Conservation (phyloP, 2,888 invertebrate genomes). For the Keiferia lycopersicella region DNA sequence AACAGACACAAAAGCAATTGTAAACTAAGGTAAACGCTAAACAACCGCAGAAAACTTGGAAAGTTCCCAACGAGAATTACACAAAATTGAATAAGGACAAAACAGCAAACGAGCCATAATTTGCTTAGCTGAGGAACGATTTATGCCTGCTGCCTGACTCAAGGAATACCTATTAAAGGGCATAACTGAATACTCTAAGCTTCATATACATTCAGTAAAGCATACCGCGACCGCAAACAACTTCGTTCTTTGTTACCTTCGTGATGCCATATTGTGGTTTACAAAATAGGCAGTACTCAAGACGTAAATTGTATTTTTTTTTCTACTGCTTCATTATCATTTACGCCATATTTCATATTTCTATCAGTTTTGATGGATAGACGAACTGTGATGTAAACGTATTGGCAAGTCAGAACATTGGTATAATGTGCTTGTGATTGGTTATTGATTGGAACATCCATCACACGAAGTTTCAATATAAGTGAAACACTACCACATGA, state of each 20-base stretch:
- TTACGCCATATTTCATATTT: constrained; percentile 16
- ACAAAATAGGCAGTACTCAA: constrained; percentile 1
- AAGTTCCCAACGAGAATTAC: not conserved
- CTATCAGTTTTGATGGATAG: constrained; percentile 7
- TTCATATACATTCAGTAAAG: constrained; percentile 5
- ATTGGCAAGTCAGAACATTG: not conserved
- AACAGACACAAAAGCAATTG: too few species aligned
- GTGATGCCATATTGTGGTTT: constrained; percentile 11
- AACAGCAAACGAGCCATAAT: constrained; percentile 9
- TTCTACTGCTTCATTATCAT: constrained; percentile 8
- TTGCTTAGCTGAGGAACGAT: not conserved
- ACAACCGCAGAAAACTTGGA: constrained; percentile 10
- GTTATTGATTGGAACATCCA: constrained; percentile 7
- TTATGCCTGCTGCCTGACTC: constrained; percentile 7
- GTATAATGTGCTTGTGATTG: constrained; percentile 7
- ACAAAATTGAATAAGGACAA: constrained; percentile 6
- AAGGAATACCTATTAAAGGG: not conserved
- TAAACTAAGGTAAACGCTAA: not conserved
- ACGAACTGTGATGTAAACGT: constrained; percentile 7
- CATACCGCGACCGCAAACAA: constrained; percentile 11
- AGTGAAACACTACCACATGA: not conserved
- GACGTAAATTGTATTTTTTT: constrained; percentile 7
- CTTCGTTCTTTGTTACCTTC: constrained; percentile 7
- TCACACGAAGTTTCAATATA: not conserved
- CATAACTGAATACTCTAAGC: not conserved